Conservation (phyloP, 1,140 invertebrate species). For the Zaprionus vittiger region DNA sequence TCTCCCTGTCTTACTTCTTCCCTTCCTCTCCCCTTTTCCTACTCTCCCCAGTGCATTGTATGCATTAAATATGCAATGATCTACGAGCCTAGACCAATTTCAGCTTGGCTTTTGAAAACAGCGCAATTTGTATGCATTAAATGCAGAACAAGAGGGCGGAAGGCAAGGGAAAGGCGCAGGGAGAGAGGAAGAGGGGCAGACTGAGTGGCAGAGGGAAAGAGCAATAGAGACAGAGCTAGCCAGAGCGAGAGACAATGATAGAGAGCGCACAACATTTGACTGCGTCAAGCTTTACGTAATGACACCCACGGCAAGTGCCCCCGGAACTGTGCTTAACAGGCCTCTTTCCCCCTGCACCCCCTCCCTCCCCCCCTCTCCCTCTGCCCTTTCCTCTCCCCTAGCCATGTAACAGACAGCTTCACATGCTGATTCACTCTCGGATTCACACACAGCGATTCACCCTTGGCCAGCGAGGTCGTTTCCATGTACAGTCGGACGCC, state of each 20-base stretch:
- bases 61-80: slow-evolving; percentile 45
- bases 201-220: slow-evolving; percentile 12
- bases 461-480: slow-evolving; percentile 57
- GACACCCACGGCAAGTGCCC: slow-evolving; percentile 51
- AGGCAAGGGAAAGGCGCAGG: slow-evolving; percentile 6
- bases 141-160: slow-evolving; percentile 50
- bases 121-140: slow-evolving; percentile 81
- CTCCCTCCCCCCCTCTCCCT: not conserved
- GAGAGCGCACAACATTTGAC: slow-evolving; percentile 28
- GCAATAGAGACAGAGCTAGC: slow-evolving; percentile 47
- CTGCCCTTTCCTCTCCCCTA: slow-evolving; percentile 9
- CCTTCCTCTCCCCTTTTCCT: not conserved
- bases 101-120: slow-evolving; percentile 60
- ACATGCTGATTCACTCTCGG: slow-evolving; percentile 16
- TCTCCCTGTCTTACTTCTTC: not conserved
- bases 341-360: not conserved
- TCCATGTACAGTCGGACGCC: slow-evolving; percentile 58
- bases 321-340: slow-evolving; percentile 18
- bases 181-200: not conserved
- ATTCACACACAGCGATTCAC: slow-evolving; percentile 35
- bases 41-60: not conserved
- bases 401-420: not conserved
- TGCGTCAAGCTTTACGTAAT: slow-evolving; percentile 74
- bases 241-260: not conserved
- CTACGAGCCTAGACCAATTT: slow-evolving; percentile 51